Conservation (phyloP, 2,113 vertebrate species). For the Shinisaurus crocodilurus region DNA sequence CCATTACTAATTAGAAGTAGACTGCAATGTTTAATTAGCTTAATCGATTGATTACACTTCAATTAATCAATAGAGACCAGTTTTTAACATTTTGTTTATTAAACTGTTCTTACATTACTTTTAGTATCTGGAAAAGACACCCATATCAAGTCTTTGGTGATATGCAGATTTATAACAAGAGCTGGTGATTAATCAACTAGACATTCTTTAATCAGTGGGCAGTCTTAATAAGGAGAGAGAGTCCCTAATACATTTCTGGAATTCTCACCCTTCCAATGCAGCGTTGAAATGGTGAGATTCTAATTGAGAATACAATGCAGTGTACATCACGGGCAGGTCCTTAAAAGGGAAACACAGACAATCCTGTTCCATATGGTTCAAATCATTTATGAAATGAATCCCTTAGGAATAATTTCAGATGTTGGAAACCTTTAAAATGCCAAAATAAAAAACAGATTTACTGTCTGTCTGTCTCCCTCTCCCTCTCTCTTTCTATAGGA, state of each 20-base stretch:
- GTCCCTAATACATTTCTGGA: background rate
- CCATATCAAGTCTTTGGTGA: background rate
- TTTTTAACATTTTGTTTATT: background rate
- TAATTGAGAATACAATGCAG: conserved; percentile 24
- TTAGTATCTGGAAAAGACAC: background rate
- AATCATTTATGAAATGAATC: conserved; percentile 68
- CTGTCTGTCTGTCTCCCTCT: conserved; percentile 36
- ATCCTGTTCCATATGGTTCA: conserved; percentile 62
- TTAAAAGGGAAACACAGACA: conserved; percentile 61
- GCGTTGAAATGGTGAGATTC: conserved; percentile 53
- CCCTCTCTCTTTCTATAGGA: conserved; percentile 40
- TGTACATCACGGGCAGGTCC: conserved; percentile 56
- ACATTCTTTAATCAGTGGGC: background rate
- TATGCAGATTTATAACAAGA: background rate
- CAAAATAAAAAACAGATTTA: conserved; percentile 70
- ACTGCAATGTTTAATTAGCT: background rate
- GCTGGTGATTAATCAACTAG: background rate
- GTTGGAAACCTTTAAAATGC: conserved; percentile 68
- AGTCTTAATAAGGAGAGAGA: background rate
- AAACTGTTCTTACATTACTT: background rate
- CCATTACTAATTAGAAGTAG: background rate
- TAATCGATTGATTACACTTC: background rate
- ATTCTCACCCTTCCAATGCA: conserved; percentile 35
- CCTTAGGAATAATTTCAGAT: conserved; percentile 71
- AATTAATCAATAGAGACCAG: too few species aligned